Evolutionary conservation across 2,113 vertebrate genomes (phyloP), one percentile per base, ranked within the genome.

Genomic region (Hippocampus barbouri): DNA sequence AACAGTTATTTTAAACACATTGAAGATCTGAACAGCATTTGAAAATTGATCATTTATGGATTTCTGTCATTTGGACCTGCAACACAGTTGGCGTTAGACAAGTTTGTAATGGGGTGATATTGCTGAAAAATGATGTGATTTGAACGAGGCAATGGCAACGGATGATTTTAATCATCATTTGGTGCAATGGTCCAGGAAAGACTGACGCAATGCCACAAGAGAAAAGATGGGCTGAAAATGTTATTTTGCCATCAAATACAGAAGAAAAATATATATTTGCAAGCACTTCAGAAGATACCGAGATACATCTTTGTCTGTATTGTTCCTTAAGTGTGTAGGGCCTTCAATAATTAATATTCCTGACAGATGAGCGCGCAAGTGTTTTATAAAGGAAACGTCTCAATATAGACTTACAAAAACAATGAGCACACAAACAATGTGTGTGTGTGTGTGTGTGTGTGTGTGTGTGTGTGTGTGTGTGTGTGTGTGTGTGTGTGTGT

Each of bases 401-500:
- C 6, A 16, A 20, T 34, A 34, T 61, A 62, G 20, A 34, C 15
- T 62, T 38, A 5, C 60, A 12, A 38, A 62, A 62, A 62, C 27
- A 61, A 34, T 63, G 34, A 68, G 53, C 8, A 21, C n/a, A n/a
- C n/a, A n/a, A n/a, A n/a, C n/a, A n/a, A n/a, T 66, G 34, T 59
- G 72, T 45, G 77, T 78, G 59, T 68, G 83, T 56, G 71, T 72
- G 72, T 25, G 25, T 25, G 25, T 25, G 25, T 25, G 25, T 25
- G 25, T 25, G 25, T 25, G 25, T 25, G 25, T 25, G 25, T 25
- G 25, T 25, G 25, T 25, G 25, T 25, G 25, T 25, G 25, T 47
- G 77, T 78, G 59, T 68, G 83, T 56, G 71, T 47, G 77, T 78
- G 59, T 68, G 83, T 56, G 71, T 47, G 77, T 78, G 59, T 68